These are phyloP conservation scores for Microcebus ravelobensis DNA, from an alignment of 2,113 vertebrate species.

Conservation along the genomic window DNA sequence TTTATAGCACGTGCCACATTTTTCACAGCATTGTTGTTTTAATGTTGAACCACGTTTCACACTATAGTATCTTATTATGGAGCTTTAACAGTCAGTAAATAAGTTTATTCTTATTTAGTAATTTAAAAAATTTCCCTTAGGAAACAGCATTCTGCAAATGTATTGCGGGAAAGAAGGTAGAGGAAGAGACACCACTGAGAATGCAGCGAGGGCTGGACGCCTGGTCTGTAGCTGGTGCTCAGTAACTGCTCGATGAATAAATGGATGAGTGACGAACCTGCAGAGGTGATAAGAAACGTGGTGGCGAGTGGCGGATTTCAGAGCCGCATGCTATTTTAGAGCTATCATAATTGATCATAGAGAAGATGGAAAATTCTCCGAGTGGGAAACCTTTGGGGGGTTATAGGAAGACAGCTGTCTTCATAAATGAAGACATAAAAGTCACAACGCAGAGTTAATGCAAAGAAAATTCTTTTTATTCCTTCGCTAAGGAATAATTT, in stretches of 20 bases:
- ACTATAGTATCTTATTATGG: not conserved
- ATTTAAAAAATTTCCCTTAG: not conserved
- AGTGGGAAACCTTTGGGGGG: not conserved
- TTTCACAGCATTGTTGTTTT: slow-evolving; percentile 15
- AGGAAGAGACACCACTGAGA: not conserved
- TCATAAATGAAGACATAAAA: slow-evolving; percentile 17
- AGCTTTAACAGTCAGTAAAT: slow-evolving; percentile 30
- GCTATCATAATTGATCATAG: not conserved
- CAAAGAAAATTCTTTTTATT: not conserved
- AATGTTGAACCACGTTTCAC: slow-evolving; percentile 22
- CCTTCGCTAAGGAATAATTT: not conserved
- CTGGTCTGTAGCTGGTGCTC: not conserved
- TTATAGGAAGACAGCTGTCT: not conserved
- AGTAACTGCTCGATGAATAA: not conserved
- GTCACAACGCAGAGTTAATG: not conserved
- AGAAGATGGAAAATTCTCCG: slow-evolving; percentile 13
- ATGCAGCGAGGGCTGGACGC: rapidly evolving
- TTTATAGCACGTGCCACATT: slow-evolving; percentile 15
- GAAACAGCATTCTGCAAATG: not conserved
- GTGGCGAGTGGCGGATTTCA: not conserved
- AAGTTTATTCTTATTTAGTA: not conserved
- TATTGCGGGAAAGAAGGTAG: not conserved
- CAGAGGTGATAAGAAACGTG: not conserved
- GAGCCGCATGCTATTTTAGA: not conserved
- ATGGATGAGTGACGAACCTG: not conserved